Base-by-base conservation (phyloP, 2,888 invertebrate genomes). In the Invenusta paracnida region DNA sequence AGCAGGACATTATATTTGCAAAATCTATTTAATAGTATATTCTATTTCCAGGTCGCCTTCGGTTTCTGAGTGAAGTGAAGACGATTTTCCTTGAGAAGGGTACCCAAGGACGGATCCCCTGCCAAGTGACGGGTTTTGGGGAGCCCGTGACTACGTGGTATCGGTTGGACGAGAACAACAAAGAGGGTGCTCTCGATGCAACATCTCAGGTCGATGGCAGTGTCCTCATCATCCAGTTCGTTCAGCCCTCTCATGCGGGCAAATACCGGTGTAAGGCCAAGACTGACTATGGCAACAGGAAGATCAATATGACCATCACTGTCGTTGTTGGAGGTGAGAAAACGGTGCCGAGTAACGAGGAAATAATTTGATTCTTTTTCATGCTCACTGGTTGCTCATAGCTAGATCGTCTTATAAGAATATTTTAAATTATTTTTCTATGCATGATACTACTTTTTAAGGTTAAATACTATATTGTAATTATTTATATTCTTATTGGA, bases 221-320 rank as follows among this genome's bases (percentile, higher is more conserved):
- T 27, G 73, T 67, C 11, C 27, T 84, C 31, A 73, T 84, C 2
- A 27, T 84, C 17, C 67, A 84, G 48, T 67, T 11, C 2, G 84
- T 84, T 25, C 84, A 67, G 29, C 28, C 66, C 27, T 1, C 27
- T 1, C 25, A 84, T 25, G 67, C 84, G 1, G 84, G 84, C 13
- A 66, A 27, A 13, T 84, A 84, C 48, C 17, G 30, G 73, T 84
- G 84, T 67, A 73, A 84, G 27, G 84, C 84, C 1, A 5, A 67
- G 27, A 67, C 84, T 1, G 1, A n/a, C 13, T 79, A 27, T 23
- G 25, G 29, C 0, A 48, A 84, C 11, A 28, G 73, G 29, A 67
- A n/a, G 0, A 84, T 84, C 23, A 84, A 84, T 67, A 84, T 30
- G 28, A 84, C 84, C 5, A 73, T 84, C n/a, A 84, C 67, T 25